Base-by-base conservation (phyloP, 2,797 vertebrate species). In the Halcyon chelicuti region DNA sequence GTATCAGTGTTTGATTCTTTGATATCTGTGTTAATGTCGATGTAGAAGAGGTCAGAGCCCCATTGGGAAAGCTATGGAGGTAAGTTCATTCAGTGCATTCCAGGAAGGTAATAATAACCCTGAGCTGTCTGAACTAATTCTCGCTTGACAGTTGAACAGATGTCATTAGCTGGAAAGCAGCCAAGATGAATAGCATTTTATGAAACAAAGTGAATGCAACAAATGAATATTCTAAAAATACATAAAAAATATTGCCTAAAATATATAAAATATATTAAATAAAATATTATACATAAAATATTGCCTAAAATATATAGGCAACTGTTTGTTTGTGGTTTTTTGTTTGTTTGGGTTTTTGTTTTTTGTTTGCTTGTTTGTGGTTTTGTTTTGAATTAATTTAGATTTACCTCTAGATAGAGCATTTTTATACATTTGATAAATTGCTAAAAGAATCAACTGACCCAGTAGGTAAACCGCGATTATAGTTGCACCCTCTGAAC, bases 21-120 rank as follows among this genome's bases (percentile, higher is more conserved):
- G 40, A 26, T 78, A 81, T 20, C 73, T 77, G 52, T 57, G 44
- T 31, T 76, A 33, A 71, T 1, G 14, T 58, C 1, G 0, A 28
- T 28, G 21, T 25, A 63, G 57, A 63, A 94, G 63, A 73, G 67
- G 86, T 54, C 80, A 89, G 51, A 77, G 55, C 12, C 62, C 52
- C 61, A 12, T 68, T 40, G 58, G 60, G 54, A 87, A 91, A 96
- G 75, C 72, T 82, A 37, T 39, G 60, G 33, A 94, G n/a, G 39
- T 47, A 67, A 88, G n/a, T 70, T 84, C 85, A 94, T 74, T 58
- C 54, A 78, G 42, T 28, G 57, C 61, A 87, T 73, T 95, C 89
- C 86, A 96, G 60, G 47, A 76, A 79, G 68, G 67, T 51, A 86
- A 82, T 40, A 91, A 60, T 25, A 95, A 73, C n/a, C 40, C 55